Percentiles rank a stretch among this genome's conserved stretches.
These are phyloP conservation scores for Apamea epomidion DNA, from an alignment of 2,888 invertebrate genomes.

Conservation along the genomic window DNA sequence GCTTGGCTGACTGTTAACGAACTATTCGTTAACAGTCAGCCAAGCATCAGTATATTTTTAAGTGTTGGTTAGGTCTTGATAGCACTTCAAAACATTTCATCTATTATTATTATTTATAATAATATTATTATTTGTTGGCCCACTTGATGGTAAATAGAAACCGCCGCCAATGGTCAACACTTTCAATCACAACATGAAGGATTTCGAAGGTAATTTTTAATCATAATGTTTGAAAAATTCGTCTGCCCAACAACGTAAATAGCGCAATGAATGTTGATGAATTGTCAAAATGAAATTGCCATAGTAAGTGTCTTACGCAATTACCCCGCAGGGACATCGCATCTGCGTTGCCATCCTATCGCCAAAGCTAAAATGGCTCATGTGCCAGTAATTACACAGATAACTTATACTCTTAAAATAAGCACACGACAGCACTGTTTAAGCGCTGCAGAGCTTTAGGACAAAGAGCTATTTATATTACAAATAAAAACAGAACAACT, in stretches of 20 bases:
- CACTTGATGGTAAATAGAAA: background rate
- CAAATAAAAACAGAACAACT: background rate
- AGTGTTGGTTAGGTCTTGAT: background rate
- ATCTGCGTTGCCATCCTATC: background rate
- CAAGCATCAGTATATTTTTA: too few species aligned
- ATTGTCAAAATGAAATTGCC: background rate
- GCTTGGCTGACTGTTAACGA: constrained; percentile 21
- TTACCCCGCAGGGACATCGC: too few species aligned
- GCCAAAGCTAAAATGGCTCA: background rate
- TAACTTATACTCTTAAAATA: background rate
- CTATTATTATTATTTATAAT: background rate
- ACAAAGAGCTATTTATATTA: background rate
- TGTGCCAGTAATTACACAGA: background rate
- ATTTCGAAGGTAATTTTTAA: background rate
- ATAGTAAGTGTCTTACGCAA: too few species aligned
- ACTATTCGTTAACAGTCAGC: background rate
- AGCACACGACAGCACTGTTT: too few species aligned
- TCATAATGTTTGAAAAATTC: background rate
- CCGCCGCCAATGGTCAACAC: too few species aligned
- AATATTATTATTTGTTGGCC: too few species aligned
- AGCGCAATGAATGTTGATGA: too few species aligned
- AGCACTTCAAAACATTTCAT: constrained; percentile 1
- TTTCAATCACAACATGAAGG: background rate
- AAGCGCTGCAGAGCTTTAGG: too few species aligned
- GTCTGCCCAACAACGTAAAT: too few species aligned